phyloP scores from a whole-genome alignment of 2,113 vertebrate genomes.

The Probosciger aterrimus region DNA sequence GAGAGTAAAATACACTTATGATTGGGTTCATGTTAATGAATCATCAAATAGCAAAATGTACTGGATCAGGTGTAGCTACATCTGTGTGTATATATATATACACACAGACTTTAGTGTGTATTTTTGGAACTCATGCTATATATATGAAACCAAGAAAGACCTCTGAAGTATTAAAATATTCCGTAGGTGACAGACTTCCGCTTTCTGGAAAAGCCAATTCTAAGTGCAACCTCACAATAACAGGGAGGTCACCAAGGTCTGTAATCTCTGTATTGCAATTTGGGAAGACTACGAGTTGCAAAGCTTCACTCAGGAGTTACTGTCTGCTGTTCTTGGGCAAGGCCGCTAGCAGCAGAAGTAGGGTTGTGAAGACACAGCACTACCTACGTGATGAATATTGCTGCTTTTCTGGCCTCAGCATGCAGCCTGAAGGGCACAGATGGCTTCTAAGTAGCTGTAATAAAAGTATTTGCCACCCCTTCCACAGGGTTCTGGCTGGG shows the following conservation, averaged over 20 bases:
- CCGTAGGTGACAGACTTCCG: not conserved
- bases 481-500: not conserved
- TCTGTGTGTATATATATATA: not conserved
- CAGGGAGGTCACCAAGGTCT: not conserved
- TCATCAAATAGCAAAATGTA: not conserved
- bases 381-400: rapidly evolving
- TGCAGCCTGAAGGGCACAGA: not conserved
- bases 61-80: not conserved
- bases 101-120: rapidly evolving
- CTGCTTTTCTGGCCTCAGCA: not conserved
- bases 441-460: not conserved
- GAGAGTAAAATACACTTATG: not conserved
- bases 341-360: not conserved
- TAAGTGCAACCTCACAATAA: not conserved
- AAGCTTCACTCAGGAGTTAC: not conserved
- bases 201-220: not conserved
- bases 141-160: not conserved
- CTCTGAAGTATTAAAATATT: not conserved
- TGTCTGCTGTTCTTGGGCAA: not conserved
- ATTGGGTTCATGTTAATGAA: not conserved
- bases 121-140: not conserved
- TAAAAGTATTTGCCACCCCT: not conserved
- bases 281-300: not conserved
- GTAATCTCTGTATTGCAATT: not conserved
- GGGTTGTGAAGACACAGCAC: not conserved